Evolutionary conservation across 2,888 invertebrate species (phyloP).

Genomic region (Tortricodes alternella): DNA sequence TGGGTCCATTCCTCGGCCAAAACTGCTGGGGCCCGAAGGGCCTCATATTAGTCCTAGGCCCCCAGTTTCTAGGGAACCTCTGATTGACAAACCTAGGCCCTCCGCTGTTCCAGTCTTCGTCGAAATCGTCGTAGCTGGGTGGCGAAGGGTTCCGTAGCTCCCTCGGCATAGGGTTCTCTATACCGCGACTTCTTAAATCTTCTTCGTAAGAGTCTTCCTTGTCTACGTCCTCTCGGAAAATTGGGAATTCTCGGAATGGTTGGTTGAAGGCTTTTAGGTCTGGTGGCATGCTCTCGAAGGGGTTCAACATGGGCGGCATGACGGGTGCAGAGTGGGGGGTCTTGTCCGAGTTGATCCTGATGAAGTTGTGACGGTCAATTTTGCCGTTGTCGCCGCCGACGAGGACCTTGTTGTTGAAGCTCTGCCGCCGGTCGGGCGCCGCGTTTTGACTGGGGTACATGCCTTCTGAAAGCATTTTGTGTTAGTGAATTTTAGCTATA

Average conservation of each 20-base stretch:
- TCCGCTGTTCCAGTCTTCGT: constrained; percentile 48
- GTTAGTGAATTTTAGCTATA: not conserved
- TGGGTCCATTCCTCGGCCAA: constrained; percentile 64
- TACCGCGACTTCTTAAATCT: constrained; percentile 48
- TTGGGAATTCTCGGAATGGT: constrained; percentile 24
- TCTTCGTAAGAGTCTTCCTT: constrained; percentile 53
- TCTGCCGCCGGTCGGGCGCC: constrained; percentile 73
- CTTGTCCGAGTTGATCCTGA: constrained; percentile 51
- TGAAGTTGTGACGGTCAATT: constrained; percentile 48
- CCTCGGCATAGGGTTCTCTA: constrained; percentile 39
- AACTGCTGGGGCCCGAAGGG: constrained; percentile 48
- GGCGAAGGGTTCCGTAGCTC: constrained; percentile 40
- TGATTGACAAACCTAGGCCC: constrained; percentile 51
- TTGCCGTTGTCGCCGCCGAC: constrained; percentile 68
- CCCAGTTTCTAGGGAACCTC: constrained; percentile 71
- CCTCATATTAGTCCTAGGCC: constrained; percentile 60
- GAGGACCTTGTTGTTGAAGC: constrained; percentile 74
- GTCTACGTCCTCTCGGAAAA: constrained; percentile 36
- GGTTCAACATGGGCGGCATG: constrained; percentile 55
- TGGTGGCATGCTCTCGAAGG: constrained; percentile 68
- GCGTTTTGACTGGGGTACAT: constrained; percentile 57
- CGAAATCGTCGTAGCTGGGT: constrained; percentile 47
- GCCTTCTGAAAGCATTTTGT: constrained; percentile 53
- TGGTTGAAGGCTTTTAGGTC: constrained; percentile 49
- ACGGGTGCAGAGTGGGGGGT: constrained; percentile 51